Evolutionary conservation across 2,888 invertebrate species (phyloP).

Genomic region (Zele albiditarsus): DNA sequence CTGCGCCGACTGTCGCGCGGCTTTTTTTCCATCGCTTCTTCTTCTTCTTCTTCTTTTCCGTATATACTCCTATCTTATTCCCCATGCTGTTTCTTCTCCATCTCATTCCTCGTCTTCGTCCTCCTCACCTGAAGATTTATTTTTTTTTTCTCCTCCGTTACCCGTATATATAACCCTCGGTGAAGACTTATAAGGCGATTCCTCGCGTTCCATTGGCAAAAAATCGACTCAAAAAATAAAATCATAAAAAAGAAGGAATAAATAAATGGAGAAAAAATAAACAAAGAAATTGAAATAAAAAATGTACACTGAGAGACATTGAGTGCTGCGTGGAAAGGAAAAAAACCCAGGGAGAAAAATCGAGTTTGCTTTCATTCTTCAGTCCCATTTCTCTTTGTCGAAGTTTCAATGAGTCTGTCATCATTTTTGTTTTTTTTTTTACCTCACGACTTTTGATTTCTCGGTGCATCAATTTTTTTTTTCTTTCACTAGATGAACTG

Average conservation of each 20-base stretch:
- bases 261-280: slow-evolving; percentile 2
- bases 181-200: slow-evolving; percentile 70
- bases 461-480: not conserved
- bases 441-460: slow-evolving; percentile 15
- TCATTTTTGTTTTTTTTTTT: not conserved
- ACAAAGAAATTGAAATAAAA: slow-evolving; percentile 1
- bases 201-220: slow-evolving; percentile 65
- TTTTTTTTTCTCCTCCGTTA: slow-evolving; percentile 52
- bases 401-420: slow-evolving; percentile 33
- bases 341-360: slow-evolving; percentile 11
- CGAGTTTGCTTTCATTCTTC: slow-evolving; percentile 9
- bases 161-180: slow-evolving; percentile 48
- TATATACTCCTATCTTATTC: slow-evolving; percentile 30
- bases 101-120: slow-evolving; percentile 30
- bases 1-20: slow-evolving; percentile 63
- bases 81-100: slow-evolving; percentile 10
- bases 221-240: slow-evolving; percentile 65
- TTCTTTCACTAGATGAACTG: slow-evolving; percentile 21
- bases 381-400: slow-evolving; percentile 8
- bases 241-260: slow-evolving; percentile 17
- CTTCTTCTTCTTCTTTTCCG: slow-evolving; percentile 48
- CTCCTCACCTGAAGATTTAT: slow-evolving; percentile 42
- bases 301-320: not conserved
- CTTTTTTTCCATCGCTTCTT: slow-evolving; percentile 55
- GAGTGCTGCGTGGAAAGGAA: not conserved